phyloP scores from a whole-genome alignment of 2,113 vertebrate species.

The Austrofundulus limnaeus region DNA sequence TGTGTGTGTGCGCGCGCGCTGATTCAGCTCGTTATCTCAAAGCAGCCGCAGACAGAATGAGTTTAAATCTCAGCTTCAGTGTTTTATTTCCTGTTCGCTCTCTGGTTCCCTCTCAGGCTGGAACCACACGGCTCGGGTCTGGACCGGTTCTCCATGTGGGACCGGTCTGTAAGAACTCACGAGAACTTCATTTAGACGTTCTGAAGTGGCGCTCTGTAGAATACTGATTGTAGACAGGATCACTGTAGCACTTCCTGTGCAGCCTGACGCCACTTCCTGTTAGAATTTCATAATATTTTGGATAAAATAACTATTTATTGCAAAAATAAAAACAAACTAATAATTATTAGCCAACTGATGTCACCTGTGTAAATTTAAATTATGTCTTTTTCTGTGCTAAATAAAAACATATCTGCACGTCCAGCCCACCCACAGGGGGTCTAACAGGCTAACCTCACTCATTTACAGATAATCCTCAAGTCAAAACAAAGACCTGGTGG shows the following conservation, averaged over 20 bases:
- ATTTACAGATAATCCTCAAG: slow-evolving; percentile 57
- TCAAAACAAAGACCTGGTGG: slow-evolving; percentile 23
- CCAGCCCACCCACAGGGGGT: slow-evolving; percentile 16
- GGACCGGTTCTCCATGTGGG: too few species aligned
- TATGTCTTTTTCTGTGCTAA: too few species aligned
- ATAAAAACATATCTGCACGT: too few species aligned
- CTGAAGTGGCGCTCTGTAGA: too few species aligned
- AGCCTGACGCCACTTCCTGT: too few species aligned
- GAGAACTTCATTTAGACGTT: background rate
- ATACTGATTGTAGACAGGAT: too few species aligned
- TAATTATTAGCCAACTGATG: too few species aligned
- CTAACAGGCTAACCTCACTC: slow-evolving; percentile 22
- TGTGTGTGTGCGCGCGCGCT: slow-evolving; percentile 49
- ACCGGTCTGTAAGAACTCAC: too few species aligned
- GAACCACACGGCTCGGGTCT: background rate
- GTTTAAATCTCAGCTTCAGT: slow-evolving; percentile 75
- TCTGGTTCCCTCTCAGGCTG: slow-evolving; percentile 8
- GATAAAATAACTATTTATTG: too few species aligned
- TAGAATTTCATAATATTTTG: too few species aligned
- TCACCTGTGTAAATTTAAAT: background rate
- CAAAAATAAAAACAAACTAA: too few species aligned
- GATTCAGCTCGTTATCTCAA: slow-evolving; percentile 79
- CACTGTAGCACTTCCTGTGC: too few species aligned
- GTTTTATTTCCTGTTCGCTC: slow-evolving; percentile 52
- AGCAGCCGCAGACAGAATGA: slow-evolving; percentile 77